Conservation (phyloP, 2,113 vertebrate genomes). For the Caranx melampygus region DNA sequence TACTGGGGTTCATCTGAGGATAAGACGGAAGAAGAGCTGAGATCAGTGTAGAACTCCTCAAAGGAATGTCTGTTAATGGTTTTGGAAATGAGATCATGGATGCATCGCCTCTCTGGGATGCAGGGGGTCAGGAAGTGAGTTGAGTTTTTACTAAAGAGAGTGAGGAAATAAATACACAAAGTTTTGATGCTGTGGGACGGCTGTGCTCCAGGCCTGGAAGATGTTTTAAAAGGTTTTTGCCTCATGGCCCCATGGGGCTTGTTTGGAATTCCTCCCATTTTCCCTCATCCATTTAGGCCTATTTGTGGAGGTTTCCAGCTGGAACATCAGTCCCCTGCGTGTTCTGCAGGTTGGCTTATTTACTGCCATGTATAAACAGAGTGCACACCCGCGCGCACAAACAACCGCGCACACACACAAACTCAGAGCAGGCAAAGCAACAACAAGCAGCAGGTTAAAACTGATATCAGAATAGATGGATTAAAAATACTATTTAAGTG, state of each 20-base stretch:
- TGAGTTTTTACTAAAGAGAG: constrained; percentile 53
- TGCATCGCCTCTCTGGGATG: constrained; percentile 32
- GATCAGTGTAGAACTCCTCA: constrained; percentile 26
- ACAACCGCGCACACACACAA: not conserved
- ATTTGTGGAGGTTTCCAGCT: constrained; percentile 61
- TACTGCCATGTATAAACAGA: constrained; percentile 47
- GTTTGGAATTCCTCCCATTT: constrained; percentile 70
- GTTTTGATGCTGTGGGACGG: constrained; percentile 33
- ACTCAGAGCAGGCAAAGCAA: not conserved
- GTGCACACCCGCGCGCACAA: constrained; percentile 5
- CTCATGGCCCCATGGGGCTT: constrained; percentile 32
- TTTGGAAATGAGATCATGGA: constrained; percentile 55
- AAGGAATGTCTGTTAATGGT: constrained; percentile 51
- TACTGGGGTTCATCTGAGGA: constrained; percentile 63
- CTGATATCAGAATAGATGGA: not conserved
- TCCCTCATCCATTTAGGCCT: constrained; percentile 65
- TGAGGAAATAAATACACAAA: constrained; percentile 42
- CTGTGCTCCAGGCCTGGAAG: constrained; percentile 26
- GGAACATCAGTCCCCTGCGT: constrained; percentile 48
- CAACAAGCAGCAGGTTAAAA: constrained; percentile 8
- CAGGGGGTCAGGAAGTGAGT: constrained; percentile 52
- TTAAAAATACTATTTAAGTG: constrained; percentile 6
- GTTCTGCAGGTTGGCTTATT: constrained; percentile 57
- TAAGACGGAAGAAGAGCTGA: constrained; percentile 22
- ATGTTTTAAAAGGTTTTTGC: constrained; percentile 59